phyloP scores from a whole-genome alignment of 2,797 vertebrate species.

The Myiotriccus ornatus region DNA sequence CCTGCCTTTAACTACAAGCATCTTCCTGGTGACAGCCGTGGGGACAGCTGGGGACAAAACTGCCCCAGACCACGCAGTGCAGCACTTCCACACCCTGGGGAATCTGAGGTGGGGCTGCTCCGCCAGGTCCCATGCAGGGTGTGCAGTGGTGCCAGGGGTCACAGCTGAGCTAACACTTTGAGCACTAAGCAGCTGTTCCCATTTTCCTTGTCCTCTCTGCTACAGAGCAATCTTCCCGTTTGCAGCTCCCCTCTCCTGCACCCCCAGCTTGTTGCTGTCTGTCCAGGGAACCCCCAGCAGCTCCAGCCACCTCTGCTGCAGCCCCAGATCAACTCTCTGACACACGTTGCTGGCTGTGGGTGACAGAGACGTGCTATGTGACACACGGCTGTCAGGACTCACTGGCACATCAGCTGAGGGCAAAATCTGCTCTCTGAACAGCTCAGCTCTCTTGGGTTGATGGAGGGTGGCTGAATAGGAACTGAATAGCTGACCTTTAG shows the following conservation, averaged over 20 bases:
- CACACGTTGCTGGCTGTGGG: rapidly evolving
- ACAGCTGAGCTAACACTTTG: background rate
- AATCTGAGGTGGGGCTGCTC: background rate
- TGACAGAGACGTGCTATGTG: background rate
- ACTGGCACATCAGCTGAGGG: background rate
- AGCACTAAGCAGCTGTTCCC: background rate
- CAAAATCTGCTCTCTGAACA: background rate
- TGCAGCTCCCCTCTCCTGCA: background rate
- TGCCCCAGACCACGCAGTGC: background rate
- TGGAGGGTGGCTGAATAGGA: background rate
- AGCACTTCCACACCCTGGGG: background rate
- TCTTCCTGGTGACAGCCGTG: background rate
- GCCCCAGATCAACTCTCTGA: background rate
- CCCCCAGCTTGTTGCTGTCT: background rate
- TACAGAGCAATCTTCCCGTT: background rate
- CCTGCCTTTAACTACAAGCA: background rate
- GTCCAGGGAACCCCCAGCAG: background rate
- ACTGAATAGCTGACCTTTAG: background rate
- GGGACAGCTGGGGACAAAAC: background rate
- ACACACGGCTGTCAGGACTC: background rate
- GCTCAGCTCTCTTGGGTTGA: background rate
- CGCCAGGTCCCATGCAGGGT: background rate
- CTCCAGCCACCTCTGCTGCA: background rate
- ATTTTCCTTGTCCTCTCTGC: background rate
- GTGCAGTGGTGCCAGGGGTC: background rate